Evolutionary conservation across 2,113 vertebrate species (phyloP), one percentile per base, ranked within the genome.

Genomic region (Petroica traversi): DNA sequence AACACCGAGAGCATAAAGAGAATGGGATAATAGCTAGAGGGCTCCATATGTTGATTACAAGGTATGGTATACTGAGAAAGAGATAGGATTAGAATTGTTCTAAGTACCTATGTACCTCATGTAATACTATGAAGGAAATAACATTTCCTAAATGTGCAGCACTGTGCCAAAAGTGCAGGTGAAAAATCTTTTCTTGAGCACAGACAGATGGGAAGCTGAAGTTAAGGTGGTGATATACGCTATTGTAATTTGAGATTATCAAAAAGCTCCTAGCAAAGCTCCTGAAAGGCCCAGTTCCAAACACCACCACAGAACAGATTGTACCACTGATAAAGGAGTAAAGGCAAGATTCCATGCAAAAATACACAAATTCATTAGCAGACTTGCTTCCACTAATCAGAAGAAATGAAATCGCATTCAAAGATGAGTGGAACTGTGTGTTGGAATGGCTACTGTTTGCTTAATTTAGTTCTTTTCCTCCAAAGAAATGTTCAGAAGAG

Each of bases 41-140:
- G 86, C 55, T 92, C 94, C 94, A 91, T 97, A 90, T 97, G 94
- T 90, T 97, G 93, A 93, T 94, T 86, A 41, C 84, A 92, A 93
- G 41, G 73, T 92, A 92, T 82, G 84, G 78, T 90, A 66, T 72
- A 88, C 73, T 51, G 71, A 92, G 74, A 78, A 92, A 92, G 77
- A 94, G 92, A 95, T 76, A 83, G 74, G 54, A 94, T 96, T 95
- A 92, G 72, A 83, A 95, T 93, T 94, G 64, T 87, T 95, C 63
- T 93, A 89, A 97, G 85, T 92, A 96, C 87, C 85, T 92, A 40
- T 51, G 72, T 85, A 81, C 87, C 78, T 89, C 81, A 63, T 62
- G 48, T 55, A 79, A 76, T 92, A 46, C 48, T 36, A 57, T n/a
- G 58, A 92, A 96, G 89, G 85, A 97, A 97, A 96, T 92, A 96